Percentiles rank a stretch among this genome's conserved stretches.
These are phyloP conservation scores for Dreissena polymorpha DNA, from an alignment of 1,140 invertebrate species.

Conservation along the genomic window DNA sequence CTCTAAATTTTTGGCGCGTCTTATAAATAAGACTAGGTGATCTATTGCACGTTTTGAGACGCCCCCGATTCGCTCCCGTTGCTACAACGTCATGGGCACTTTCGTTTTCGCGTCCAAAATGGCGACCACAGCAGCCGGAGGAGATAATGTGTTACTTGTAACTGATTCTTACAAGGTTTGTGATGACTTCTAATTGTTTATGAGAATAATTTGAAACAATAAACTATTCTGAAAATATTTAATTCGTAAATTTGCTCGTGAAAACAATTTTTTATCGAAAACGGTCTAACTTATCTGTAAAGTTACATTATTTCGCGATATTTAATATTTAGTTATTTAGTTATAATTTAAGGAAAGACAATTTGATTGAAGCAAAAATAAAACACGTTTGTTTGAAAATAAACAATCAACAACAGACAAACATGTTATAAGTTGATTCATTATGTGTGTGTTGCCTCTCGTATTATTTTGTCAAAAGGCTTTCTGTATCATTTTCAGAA, in stretches of 20 bases:
- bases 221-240: background rate
- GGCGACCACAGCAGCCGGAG: conserved; percentile 63
- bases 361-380: background rate
- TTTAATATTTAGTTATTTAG: background rate
- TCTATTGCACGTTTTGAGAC: too few relatives aligned
- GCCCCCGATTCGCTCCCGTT: conserved; percentile 36
- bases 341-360: background rate
- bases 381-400: background rate
- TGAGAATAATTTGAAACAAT: background rate
- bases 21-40: too few relatives aligned
- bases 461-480: too few relatives aligned
- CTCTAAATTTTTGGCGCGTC: too few relatives aligned
- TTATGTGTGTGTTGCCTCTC: background rate
- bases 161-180: conserved; percentile 78
- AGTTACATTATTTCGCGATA: background rate
- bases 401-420: background rate
- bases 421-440: background rate
- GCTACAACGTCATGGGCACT: conserved; percentile 68
- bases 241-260: background rate
- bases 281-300: background rate
- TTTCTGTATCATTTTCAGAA: too few relatives aligned
- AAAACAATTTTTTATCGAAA: background rate
- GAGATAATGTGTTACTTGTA: conserved; percentile 73
- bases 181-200: background rate
- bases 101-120: conserved; percentile 67